phyloP scores from a whole-genome alignment of 2,888 invertebrate genomes.

The Exephanes ischioxanthus region DNA sequence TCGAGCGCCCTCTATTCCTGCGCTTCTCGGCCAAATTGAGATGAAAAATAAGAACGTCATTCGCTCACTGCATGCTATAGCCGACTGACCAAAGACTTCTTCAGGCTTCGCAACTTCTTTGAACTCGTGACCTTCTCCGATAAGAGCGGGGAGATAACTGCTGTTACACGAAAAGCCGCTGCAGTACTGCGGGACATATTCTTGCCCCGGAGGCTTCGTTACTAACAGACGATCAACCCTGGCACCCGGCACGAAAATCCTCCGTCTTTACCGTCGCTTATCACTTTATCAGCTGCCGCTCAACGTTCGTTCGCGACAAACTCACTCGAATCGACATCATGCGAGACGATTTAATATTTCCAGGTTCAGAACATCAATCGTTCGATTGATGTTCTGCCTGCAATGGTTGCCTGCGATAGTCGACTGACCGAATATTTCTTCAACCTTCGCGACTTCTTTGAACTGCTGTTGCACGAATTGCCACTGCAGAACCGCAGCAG shows the following conservation, averaged over 20 bases:
- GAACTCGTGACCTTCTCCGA: not conserved
- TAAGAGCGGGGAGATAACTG: not conserved
- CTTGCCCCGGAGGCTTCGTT: not conserved
- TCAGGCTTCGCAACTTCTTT: not conserved
- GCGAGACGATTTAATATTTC: constrained; percentile 59
- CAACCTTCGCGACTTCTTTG: not conserved
- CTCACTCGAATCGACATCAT: constrained; percentile 47
- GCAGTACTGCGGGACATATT: not conserved
- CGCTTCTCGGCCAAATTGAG: too few relatives aligned
- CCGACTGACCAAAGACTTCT: constrained; percentile 53
- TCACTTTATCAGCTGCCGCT: not conserved
- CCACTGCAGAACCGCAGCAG: not conserved
- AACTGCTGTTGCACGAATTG: not conserved
- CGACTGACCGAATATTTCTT: constrained; percentile 53
- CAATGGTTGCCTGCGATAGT: constrained; percentile 27
- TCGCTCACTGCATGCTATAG: constrained; percentile 33
- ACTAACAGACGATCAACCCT: not conserved
- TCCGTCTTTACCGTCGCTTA: not conserved
- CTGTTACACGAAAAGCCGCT: not conserved
- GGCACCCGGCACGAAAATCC: not conserved
- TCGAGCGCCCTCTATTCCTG: too few relatives aligned
- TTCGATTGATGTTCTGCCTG: constrained; percentile 5
- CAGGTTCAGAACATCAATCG: constrained; percentile 61
- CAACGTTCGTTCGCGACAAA: not conserved
- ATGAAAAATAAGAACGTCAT: constrained; percentile 41